Base-by-base conservation (phyloP, 1,140 invertebrate species). In the Lucilia sericata region DNA sequence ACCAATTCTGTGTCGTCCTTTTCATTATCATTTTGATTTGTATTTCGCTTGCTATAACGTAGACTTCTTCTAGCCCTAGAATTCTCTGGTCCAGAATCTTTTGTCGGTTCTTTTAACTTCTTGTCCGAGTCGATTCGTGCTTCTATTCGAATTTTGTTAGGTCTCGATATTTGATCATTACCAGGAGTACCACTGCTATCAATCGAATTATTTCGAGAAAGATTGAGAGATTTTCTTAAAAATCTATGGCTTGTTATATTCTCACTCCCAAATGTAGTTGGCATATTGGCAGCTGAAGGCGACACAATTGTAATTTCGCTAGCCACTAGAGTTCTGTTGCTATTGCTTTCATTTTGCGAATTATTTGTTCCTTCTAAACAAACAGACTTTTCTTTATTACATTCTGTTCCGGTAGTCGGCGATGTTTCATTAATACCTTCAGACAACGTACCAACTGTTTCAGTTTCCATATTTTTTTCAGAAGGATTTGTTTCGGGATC, bases 221-320 rank as follows among this genome's bases (percentile, higher is more conserved):
- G 86, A 51, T 87, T 85, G 51, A 90, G 42, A 2, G 89, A 90
- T 47, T 88, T 87, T 0, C 89, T 86, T 51, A 91, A 49, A 70
- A 85, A 84, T 34, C 85, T 85, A 13, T 88, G 51, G 1, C 85
- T 87, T 2, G 88, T 83, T 14, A 76, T 60, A 82, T 90, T 90
- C 0, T 88, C 84, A 3, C 78, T 83, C 0, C 89, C 89, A 83
- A 83, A 90, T 2, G 89, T 90, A 7, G 89, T 90, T 4, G 89
- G 70, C 25, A 88, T 85, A 60, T 13, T 80, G 12, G 25, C 19
- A 5, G 88, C 83, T 14, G 86, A 84, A 1, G 82, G 34, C 8
- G 84, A 70, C 5, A 80, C 42, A 21, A 49, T 12, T 13, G 78
- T 82, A 13, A 36, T 51, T 74, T 47, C n/a, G 47, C 76, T 75